These are phyloP conservation scores for Dysidea cf. avara DNA, from an alignment of 37 sponge, comb jelly and placozoan species.

Conservation along the genomic window DNA sequence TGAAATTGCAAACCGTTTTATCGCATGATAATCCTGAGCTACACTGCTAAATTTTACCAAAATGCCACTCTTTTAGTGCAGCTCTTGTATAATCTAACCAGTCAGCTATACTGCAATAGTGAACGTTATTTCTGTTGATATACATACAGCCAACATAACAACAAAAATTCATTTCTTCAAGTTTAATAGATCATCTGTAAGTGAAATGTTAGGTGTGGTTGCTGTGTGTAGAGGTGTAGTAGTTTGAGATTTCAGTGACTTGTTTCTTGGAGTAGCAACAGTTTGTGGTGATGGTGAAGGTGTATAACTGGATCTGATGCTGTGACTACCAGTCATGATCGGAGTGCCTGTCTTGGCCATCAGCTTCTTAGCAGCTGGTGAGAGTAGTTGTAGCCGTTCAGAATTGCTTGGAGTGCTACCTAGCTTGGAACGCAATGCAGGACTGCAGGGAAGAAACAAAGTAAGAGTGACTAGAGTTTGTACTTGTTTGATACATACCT, in stretches of 20 bases:
- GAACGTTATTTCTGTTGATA: no score
- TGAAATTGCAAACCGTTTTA: no score
- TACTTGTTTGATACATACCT: neutral
- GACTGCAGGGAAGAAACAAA: slow-evolving; percentile 11
- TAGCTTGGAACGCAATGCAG: slow-evolving; percentile 31
- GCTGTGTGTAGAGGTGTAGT: slow-evolving; percentile 11
- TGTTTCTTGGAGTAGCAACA: slow-evolving; percentile 13
- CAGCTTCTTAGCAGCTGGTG: slow-evolving; percentile 82
- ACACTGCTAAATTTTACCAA: no score
- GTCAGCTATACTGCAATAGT: no score
- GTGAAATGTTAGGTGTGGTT: slow-evolving; percentile 27
- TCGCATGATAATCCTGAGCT: no score
- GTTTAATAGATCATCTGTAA: slow-evolving; percentile 74
- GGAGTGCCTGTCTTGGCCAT: slow-evolving; percentile 35
- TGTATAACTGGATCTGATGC: slow-evolving; percentile 68
- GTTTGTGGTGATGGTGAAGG: slow-evolving; percentile 24
- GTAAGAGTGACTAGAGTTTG: neutral
- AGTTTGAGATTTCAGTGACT: neutral
- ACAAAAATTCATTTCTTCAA: slow-evolving; percentile 24
- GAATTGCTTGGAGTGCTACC: slow-evolving; percentile 48
- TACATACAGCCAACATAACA: no score
- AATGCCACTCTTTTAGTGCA: no score
- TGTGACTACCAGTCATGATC: slow-evolving; percentile 29
- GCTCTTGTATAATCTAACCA: no score
- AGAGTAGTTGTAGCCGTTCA: slow-evolving; percentile 67